Percentiles rank a stretch among this genome's conserved stretches.
phyloP scores from a whole-genome alignment of 2,797 vertebrate species.

The Austrolebias charrua region DNA sequence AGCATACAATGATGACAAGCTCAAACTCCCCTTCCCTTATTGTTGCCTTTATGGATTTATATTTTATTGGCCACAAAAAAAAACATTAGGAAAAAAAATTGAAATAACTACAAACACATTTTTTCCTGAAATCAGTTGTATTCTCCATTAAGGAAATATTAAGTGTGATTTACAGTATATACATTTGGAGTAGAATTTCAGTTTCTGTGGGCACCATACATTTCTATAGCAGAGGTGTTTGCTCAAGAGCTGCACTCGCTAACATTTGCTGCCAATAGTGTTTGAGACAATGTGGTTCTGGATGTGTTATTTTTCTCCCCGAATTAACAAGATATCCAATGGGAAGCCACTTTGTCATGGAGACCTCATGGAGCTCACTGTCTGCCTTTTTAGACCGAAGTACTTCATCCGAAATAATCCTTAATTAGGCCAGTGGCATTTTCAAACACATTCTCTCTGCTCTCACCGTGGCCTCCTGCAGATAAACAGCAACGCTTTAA shows the following conservation, averaged over 20 bases:
- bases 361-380: conserved; percentile 45
- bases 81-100: too few species aligned
- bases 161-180: too few species aligned
- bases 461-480: conserved; percentile 53
- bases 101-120: too few species aligned
- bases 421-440: conserved; percentile 74
- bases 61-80: too few species aligned
- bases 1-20: too few species aligned
- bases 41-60: too few species aligned
- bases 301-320: conserved; percentile 13
- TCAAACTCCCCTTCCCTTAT: too few species aligned
- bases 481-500: conserved; percentile 55
- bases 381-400: conserved; percentile 61
- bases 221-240: not conserved
- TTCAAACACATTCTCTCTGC: conserved; percentile 54
- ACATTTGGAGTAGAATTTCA: too few species aligned
- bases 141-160: too few species aligned
- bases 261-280: not conserved
- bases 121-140: too few species aligned
- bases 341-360: conserved; percentile 47
- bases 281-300: conserved; percentile 12
- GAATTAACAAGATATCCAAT: conserved; percentile 48
- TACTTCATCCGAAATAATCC: conserved; percentile 70
- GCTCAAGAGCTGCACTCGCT: not conserved
- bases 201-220: too few species aligned